phyloP scores from a whole-genome alignment of 1,140 invertebrate genomes.

The Drosophila lacertosa region DNA sequence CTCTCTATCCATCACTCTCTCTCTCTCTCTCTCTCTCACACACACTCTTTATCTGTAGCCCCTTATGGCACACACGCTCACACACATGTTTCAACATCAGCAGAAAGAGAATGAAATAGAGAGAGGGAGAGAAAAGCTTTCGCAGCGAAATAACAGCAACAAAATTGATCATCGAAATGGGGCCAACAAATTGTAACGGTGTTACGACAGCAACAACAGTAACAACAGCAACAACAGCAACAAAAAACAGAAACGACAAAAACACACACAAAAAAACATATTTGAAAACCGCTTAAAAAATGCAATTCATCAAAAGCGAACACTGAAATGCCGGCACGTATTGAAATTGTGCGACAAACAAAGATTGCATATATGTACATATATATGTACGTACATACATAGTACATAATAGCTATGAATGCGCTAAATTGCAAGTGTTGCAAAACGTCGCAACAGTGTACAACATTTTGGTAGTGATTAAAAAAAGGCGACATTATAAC shows the following conservation, averaged over 20 bases:
- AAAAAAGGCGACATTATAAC: slow-evolving; percentile 16
- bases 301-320: slow-evolving; percentile 46
- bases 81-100: slow-evolving; percentile 21
- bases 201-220: slow-evolving; percentile 22
- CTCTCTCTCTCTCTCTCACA: background rate
- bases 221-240: slow-evolving; percentile 5
- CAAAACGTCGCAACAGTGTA: slow-evolving; percentile 54
- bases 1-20: no score
- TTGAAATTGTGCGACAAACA: slow-evolving; percentile 19
- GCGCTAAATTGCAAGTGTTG: slow-evolving; percentile 35
- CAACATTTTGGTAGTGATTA: slow-evolving; percentile 51
- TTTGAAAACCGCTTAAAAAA: slow-evolving; percentile 25
- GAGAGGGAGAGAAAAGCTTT: slow-evolving; percentile 13
- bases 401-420: background rate
- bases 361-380: background rate
- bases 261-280: slow-evolving; percentile 20
- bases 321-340: slow-evolving; percentile 39
- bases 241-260: background rate
- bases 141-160: slow-evolving; percentile 17
- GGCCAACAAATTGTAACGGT: slow-evolving; percentile 42
- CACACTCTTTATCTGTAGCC: background rate
- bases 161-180: slow-evolving; percentile 45
- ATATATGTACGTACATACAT: background rate
- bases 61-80: background rate
- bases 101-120: slow-evolving; percentile 17